These are phyloP conservation scores for Sylvia atricapilla DNA, from an alignment of 2,113 vertebrate species.

Conservation along the genomic window DNA sequence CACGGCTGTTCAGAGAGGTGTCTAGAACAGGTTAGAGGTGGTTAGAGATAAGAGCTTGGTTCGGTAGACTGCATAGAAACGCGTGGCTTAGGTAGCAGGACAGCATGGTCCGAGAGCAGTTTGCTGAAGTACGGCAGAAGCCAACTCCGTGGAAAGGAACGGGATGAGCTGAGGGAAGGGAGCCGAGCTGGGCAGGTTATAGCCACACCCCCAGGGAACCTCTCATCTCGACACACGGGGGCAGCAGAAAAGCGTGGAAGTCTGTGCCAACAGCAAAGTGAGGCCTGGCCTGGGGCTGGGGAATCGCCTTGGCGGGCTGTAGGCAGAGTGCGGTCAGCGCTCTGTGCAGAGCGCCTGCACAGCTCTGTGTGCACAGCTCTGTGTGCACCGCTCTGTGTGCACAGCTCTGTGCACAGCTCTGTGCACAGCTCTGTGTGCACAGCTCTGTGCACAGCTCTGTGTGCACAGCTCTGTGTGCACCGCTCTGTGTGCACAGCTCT, in stretches of 20 bases:
- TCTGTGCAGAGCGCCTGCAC: background rate
- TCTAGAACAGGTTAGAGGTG: background rate
- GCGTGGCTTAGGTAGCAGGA: background rate
- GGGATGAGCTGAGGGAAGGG: background rate
- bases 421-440: too few species aligned
- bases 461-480: too few species aligned
- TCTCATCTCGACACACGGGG: background rate
- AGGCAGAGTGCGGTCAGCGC: background rate
- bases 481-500: too few species aligned
- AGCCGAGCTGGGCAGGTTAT: background rate
- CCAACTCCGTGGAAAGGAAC: background rate
- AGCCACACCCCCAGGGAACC: background rate
- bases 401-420: too few species aligned
- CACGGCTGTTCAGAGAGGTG: background rate
- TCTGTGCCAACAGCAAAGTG: background rate
- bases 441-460: too few species aligned
- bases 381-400: too few species aligned
- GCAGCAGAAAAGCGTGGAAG: background rate
- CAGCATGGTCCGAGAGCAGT: background rate
- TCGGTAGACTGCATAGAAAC: background rate
- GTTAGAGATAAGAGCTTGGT: background rate
- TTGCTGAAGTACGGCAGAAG: background rate
- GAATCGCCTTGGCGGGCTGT: accelerated
- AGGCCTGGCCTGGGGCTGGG: background rate
- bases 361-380: too few species aligned